phyloP scores from a whole-genome alignment of 2,888 invertebrate genomes.

The Limenitis camilla region DNA sequence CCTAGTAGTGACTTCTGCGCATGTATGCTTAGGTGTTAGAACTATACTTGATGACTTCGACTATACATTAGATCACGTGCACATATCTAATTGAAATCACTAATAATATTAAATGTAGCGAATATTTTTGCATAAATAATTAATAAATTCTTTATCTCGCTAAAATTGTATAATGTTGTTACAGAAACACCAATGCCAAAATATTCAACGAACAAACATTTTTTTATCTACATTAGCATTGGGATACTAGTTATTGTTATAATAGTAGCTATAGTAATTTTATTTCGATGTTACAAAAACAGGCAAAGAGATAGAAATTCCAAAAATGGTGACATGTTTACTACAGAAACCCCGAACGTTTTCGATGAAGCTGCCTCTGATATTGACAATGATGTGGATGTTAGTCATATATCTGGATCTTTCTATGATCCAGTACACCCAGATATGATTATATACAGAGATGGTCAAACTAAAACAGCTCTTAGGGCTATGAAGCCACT shows the following conservation, averaged over 20 bases:
- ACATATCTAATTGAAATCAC: no score
- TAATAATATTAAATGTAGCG: no score
- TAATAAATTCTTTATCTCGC: no score
- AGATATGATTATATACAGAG: slow-evolving; percentile 65
- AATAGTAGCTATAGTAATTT: slow-evolving; percentile 27
- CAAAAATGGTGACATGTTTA: slow-evolving; percentile 64
- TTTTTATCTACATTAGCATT: slow-evolving; percentile 23
- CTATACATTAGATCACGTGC: no score
- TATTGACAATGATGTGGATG: slow-evolving; percentile 60
- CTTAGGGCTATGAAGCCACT: slow-evolving; percentile 63
- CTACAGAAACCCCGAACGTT: slow-evolving; percentile 62
- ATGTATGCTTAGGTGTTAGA: no score
- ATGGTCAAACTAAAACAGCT: slow-evolving; percentile 53
- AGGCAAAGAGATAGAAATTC: slow-evolving; percentile 40
- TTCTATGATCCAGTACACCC: slow-evolving; percentile 66
- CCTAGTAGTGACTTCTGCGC: no score
- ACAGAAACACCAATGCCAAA: slow-evolving; percentile 24
- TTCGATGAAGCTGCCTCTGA: slow-evolving; percentile 62
- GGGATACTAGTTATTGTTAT: slow-evolving; percentile 21
- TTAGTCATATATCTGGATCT: slow-evolving; percentile 64
- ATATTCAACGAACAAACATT: slow-evolving; percentile 22
- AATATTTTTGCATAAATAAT: no score
- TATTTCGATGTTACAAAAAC: slow-evolving; percentile 43
- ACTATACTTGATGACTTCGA: no score
- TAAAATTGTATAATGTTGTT: slow-evolving; percentile 13